phyloP scores from a whole-genome alignment of 2,888 invertebrate species.

The Acholoe squamosa region DNA sequence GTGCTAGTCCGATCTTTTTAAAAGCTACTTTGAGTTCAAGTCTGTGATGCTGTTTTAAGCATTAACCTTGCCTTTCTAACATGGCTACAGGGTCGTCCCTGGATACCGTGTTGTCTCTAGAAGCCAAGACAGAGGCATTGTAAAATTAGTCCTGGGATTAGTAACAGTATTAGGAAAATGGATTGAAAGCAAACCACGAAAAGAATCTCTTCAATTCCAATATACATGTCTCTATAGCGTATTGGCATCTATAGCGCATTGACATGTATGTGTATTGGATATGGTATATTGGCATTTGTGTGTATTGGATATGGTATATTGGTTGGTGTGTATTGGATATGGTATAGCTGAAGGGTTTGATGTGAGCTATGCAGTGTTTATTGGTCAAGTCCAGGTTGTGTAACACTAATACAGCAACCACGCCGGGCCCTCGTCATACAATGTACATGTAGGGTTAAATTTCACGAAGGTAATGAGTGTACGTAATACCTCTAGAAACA shows the following conservation, averaged over 20 bases:
- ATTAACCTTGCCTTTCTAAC: too few species aligned
- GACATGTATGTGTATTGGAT: background rate
- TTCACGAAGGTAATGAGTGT: background rate
- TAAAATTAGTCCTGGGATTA: too few species aligned
- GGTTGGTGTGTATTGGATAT: too few species aligned
- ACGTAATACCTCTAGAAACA: background rate
- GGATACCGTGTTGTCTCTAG: too few species aligned
- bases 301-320: background rate
- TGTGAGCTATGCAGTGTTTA: background rate
- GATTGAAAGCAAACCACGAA: too few species aligned
- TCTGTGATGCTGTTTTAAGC: background rate
- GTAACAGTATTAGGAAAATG: too few species aligned
- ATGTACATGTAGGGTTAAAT: background rate
- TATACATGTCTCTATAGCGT: too few species aligned
- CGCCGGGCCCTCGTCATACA: background rate
- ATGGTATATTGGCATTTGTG: background rate
- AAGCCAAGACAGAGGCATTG: too few species aligned
- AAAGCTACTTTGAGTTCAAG: background rate
- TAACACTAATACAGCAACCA: background rate
- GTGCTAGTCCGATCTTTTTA: background rate
- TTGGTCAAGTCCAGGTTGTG: background rate
- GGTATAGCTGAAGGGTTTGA: background rate
- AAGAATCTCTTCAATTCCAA: too few species aligned
- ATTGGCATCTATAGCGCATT: too few species aligned
- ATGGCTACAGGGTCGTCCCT: too few species aligned